A percentile compares a stretch with the other conserved stretches of the same genome.
These are phyloP conservation scores for Rhodophaea formosa DNA, from an alignment of 2,888 invertebrate genomes.

Conservation along the genomic window DNA sequence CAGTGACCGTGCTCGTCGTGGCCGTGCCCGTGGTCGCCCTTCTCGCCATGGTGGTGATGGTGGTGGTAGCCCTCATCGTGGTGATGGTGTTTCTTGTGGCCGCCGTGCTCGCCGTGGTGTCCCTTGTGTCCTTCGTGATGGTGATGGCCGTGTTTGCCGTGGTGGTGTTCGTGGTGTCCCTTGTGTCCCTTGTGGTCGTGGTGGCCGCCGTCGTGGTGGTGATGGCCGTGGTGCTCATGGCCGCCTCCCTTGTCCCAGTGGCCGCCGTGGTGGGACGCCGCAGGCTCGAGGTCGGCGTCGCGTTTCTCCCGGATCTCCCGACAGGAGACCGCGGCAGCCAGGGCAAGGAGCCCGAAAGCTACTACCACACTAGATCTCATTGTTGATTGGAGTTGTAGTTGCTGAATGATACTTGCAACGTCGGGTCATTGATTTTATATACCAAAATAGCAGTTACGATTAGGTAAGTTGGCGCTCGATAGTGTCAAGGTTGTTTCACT, in stretches of 20 bases:
- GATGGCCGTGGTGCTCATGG: constrained; percentile 83
- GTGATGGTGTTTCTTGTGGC: constrained; percentile 83
- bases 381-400: constrained; percentile 47
- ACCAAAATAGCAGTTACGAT: constrained; percentile 48
- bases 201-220: constrained; percentile 83
- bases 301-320: constrained; percentile 74
- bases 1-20: constrained; percentile 83
- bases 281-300: constrained; percentile 75
- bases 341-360: constrained; percentile 67
- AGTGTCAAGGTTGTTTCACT: constrained; percentile 59
- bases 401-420: constrained; percentile 63
- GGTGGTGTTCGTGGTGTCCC: constrained; percentile 83
- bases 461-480: constrained; percentile 55
- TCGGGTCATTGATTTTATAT: constrained; percentile 64
- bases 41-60: constrained; percentile 83
- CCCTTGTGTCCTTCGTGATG: constrained; percentile 84
- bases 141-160: constrained; percentile 85
- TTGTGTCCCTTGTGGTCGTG: constrained; percentile 86
- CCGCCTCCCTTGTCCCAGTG: constrained; percentile 80
- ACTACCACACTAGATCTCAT: constrained; percentile 63
- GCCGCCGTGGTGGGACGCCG: constrained; percentile 62
- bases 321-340: constrained; percentile 71
- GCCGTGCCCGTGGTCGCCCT: constrained; percentile 82
- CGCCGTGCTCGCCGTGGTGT: constrained; percentile 82
- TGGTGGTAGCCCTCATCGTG: constrained; percentile 84